Base-by-base conservation (phyloP, 2,113 vertebrate species). In the Lota lota region DNA sequence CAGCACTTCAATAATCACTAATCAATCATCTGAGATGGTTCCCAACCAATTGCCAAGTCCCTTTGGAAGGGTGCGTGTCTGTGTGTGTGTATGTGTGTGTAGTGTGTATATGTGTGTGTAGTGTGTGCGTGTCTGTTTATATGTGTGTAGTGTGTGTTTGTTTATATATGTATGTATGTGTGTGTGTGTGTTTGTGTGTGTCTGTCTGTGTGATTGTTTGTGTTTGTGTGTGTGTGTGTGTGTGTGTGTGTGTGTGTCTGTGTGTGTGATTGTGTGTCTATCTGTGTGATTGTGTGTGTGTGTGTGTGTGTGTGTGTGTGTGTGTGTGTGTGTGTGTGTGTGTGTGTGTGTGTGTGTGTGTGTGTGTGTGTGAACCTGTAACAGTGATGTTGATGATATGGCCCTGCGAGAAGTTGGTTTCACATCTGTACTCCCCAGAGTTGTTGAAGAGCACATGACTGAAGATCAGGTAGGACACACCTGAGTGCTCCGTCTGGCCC, bases 351-450 rank as follows among this genome's bases (percentile, higher is more conserved):
- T 47, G 40, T 47, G 40, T 47, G 20, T 36, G 47, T 16, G 56
- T 5, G 53, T 51, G 12, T 5, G 21, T 57, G 2, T 61, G 20
- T 20, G 14, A n/a, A 59, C 91, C 83, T 3, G 51, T 0, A 18
- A 92, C 79, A 11, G 3, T 64, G 12, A 93, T 64, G 0, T 17
- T 72, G 63, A 93, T 86, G 2, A 0, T 0, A 22, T 90, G 87
- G 36, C 90, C 0, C 1, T 74, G 0, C 22, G 0, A 1, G 0
- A 0, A 0, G 53, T 1, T 14, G 57, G 0, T 0, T 5, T 0
- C 0, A 82, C 92, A 93, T 6, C 2, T 69, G 79, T 93, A 93
- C 0, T 1, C 0, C 20, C 91, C 90, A 1, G 73, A 22, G 59
- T 93, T 77, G 0, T 0, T 61, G 36, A 0, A 33, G n/a, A 53